Percentiles rank a stretch among this genome's conserved stretches.
These are phyloP conservation scores for Melolontha melolontha DNA, from an alignment of 2,888 invertebrate species.

Conservation along the genomic window DNA sequence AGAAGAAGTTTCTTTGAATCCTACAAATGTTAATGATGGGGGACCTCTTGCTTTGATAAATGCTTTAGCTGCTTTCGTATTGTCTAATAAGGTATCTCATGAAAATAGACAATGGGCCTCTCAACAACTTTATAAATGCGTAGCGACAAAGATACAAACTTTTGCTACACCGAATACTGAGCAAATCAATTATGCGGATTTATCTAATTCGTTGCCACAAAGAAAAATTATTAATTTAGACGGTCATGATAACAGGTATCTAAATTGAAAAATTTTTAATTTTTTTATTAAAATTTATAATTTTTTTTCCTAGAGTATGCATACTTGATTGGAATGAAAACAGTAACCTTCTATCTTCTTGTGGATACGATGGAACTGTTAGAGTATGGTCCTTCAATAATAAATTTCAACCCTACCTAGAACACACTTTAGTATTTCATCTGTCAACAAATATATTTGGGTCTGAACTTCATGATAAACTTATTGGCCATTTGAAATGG, in stretches of 20 bases:
- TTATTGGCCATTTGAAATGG: slow-evolving; percentile 68
- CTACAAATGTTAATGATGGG: slow-evolving; percentile 40
- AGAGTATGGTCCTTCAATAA: slow-evolving; percentile 69
- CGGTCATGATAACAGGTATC: slow-evolving; percentile 68
- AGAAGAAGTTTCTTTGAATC: slow-evolving; percentile 54
- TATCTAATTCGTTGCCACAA: slow-evolving; percentile 62
- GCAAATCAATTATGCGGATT: slow-evolving; percentile 67
- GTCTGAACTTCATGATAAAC: slow-evolving; percentile 61
- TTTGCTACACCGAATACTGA: slow-evolving; percentile 60
- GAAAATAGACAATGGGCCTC: slow-evolving; percentile 72
- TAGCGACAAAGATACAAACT: slow-evolving; percentile 64
- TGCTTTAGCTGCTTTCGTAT: slow-evolving; percentile 71
- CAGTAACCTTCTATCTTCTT: slow-evolving; percentile 68
- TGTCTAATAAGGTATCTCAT: slow-evolving; percentile 68
- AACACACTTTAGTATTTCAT: slow-evolving; percentile 70
- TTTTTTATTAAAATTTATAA: not conserved
- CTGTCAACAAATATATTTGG: slow-evolving; percentile 67
- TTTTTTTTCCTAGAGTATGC: slow-evolving; percentile 55
- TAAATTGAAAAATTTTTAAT: slow-evolving; percentile 16
- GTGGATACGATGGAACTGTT: slow-evolving; percentile 74
- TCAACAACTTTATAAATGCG: slow-evolving; percentile 69
- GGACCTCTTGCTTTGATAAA: slow-evolving; percentile 70
- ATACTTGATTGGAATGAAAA: slow-evolving; percentile 66
- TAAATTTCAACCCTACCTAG: slow-evolving; percentile 60
- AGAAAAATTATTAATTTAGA: slow-evolving; percentile 62